phyloP scores from a whole-genome alignment of 1,140 invertebrate genomes.

The Nautilus pompilius region DNA sequence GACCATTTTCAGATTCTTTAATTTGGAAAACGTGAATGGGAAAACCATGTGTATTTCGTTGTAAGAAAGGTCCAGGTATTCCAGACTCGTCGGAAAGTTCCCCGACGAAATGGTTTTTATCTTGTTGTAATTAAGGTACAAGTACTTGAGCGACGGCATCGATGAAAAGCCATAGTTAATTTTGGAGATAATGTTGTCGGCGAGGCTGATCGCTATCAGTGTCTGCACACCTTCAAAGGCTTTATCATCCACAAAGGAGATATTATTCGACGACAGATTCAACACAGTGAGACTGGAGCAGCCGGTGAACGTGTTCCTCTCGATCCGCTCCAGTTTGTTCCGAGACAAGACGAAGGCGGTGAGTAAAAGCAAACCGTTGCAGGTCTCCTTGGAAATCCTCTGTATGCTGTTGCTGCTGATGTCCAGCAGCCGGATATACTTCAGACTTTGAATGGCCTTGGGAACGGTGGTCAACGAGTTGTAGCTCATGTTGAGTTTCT shows the following conservation, averaged over 20 bases:
- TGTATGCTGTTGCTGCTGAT: conserved; percentile 10
- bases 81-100: conserved; percentile 16
- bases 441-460: conserved; percentile 1
- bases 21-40: conserved; percentile 22
- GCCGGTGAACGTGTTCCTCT: conserved; percentile 8
- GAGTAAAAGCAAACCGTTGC: neutral
- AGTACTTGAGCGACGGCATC: conserved; percentile 10
- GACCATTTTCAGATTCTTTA: conserved; percentile 15
- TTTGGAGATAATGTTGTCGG: conserved; percentile 12
- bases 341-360: conserved; percentile 11
- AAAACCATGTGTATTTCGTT: conserved; percentile 21
- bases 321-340: conserved; percentile 11
- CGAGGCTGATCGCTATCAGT: conserved; percentile 6
- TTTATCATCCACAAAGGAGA: conserved; percentile 5
- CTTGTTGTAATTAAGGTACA: conserved; percentile 20
- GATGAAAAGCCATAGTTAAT: conserved; percentile 11
- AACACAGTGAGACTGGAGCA: conserved; percentile 13
- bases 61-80: conserved; percentile 16
- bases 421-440: conserved; percentile 1
- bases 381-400: conserved; percentile 1
- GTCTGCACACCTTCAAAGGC: conserved; percentile 9
- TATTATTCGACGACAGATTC: conserved; percentile 22
- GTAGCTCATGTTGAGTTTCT: conserved; percentile 4
- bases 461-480: neutral
- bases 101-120: conserved; percentile 10